Evolutionary conservation across 2,113 vertebrate genomes (phyloP).

Genomic region (Solea senegalensis): DNA sequence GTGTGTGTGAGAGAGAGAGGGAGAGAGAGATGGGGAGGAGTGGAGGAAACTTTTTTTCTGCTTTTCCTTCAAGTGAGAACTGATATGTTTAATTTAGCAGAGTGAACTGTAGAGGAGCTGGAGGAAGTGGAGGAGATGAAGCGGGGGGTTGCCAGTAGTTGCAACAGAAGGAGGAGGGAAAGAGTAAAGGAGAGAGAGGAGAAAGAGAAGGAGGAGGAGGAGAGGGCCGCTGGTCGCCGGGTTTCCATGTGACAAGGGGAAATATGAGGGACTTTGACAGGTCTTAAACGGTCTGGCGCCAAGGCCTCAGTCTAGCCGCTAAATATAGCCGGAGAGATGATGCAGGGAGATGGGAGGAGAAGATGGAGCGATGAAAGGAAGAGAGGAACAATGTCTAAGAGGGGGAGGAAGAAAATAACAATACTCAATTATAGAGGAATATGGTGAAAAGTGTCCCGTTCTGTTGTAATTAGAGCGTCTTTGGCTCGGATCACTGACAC

Average conservation of each 20-base stretch:
- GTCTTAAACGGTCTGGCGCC: slow-evolving; percentile 98
- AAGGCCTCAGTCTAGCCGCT: slow-evolving; percentile 89
- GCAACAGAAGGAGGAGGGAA: slow-evolving; percentile 20
- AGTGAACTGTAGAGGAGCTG: slow-evolving; percentile 30
- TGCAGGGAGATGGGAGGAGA: slow-evolving; percentile 86
- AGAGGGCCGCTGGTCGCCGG: slow-evolving; percentile 79
- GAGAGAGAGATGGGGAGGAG: neutral
- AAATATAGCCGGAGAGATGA: slow-evolving; percentile 91
- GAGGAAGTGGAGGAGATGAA: slow-evolving; percentile 28
- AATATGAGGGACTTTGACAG: slow-evolving; percentile 97
- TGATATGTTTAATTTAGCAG: slow-evolving; percentile 64
- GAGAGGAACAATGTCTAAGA: slow-evolving; percentile 71
- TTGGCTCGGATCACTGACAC: slow-evolving; percentile 51
- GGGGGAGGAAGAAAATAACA: slow-evolving; percentile 66
- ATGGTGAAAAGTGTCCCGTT: slow-evolving; percentile 54
- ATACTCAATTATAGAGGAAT: slow-evolving; percentile 69
- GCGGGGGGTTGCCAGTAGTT: slow-evolving; percentile 14
- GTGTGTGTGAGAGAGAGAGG: slow-evolving; percentile 2
- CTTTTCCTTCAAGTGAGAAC: slow-evolving; percentile 51
- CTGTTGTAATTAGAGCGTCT: slow-evolving; percentile 61
- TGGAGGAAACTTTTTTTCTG: slow-evolving; percentile 6
- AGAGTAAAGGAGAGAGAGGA: slow-evolving; percentile 12
- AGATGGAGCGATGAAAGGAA: slow-evolving; percentile 82
- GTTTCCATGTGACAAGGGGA: slow-evolving; percentile 91
- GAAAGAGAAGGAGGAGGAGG: slow-evolving; percentile 61